Conservation (phyloP, 2,888 invertebrate genomes). For the Malacosoma neustria region DNA sequence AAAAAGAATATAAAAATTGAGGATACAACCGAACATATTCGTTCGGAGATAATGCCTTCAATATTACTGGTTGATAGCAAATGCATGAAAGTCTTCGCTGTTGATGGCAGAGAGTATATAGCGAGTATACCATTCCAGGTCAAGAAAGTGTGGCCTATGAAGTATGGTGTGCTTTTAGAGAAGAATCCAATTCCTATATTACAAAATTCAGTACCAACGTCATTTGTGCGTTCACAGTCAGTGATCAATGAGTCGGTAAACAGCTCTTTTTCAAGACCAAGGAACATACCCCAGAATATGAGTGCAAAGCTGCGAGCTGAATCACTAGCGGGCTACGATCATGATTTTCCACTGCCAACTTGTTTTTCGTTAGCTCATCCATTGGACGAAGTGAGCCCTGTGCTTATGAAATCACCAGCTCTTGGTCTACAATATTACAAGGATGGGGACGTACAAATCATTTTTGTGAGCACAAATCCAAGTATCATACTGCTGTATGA, state of each 20-base stretch:
- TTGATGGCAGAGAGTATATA: constrained; percentile 88
- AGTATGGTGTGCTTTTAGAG: constrained; percentile 90
- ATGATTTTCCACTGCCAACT: constrained; percentile 79
- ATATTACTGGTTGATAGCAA: constrained; percentile 84
- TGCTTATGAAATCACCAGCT: constrained; percentile 80
- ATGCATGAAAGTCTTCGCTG: constrained; percentile 84
- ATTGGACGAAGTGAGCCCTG: constrained; percentile 91
- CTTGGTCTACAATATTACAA: constrained; percentile 76
- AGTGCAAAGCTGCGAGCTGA: constrained; percentile 52
- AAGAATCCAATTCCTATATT: constrained; percentile 68
- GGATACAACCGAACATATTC: constrained; percentile 62
- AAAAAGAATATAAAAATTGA: constrained; percentile 66
- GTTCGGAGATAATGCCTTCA: constrained; percentile 75
- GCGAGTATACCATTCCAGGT: constrained; percentile 88
- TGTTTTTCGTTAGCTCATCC: constrained; percentile 93
- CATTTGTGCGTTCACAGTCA: constrained; percentile 29
- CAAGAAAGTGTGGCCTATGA: constrained; percentile 87
- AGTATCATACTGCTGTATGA: constrained; percentile 90
- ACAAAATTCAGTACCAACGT: constrained; percentile 44
- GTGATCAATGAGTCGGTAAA: constrained; percentile 50
- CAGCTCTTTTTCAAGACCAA: constrained; percentile 45
- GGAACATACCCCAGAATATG: constrained; percentile 41
- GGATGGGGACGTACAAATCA: constrained; percentile 79
- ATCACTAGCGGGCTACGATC: constrained; percentile 47
- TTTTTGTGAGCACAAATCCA: constrained; percentile 84